phyloP scores from a whole-genome alignment of 1,140 invertebrate genomes.

The Lepidurus couesii region DNA sequence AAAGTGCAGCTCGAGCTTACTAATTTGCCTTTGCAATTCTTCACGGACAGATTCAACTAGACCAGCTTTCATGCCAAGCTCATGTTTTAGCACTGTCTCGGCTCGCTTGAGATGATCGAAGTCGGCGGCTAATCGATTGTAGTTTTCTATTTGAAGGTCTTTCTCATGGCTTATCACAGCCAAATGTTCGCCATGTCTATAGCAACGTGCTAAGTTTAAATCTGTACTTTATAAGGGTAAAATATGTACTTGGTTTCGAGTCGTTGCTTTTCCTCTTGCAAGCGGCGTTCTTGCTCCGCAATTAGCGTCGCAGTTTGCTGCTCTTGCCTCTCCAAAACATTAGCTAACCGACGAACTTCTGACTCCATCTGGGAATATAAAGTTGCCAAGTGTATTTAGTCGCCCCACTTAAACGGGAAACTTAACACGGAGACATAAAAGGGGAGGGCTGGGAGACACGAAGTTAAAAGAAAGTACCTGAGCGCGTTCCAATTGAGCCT shows the following conservation, averaged over 20 bases:
- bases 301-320: constrained; percentile 25
- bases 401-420: neutral
- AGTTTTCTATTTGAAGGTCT: constrained; percentile 26
- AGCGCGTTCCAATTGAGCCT: constrained; percentile 33
- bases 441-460: neutral
- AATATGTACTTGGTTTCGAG: constrained; percentile 18
- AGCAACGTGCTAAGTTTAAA: neutral
- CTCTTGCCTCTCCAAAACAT: constrained; percentile 29
- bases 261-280: constrained; percentile 28
- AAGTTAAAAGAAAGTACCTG: constrained; percentile 26
- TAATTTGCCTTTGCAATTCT: constrained; percentile 32
- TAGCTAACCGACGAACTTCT: constrained; percentile 31
- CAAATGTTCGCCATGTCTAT: constrained; percentile 26
- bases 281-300: constrained; percentile 20
- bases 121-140: constrained; percentile 24
- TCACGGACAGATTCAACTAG: constrained; percentile 29
- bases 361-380: constrained; percentile 30
- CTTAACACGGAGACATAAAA: neutral
- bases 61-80: constrained; percentile 27
- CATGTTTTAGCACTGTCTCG: constrained; percentile 29
- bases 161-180: constrained; percentile 27
- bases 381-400: neutral
- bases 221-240: neutral
- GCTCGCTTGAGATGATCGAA: constrained; percentile 28
- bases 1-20: constrained; percentile 11